Evolutionary conservation across 1,140 invertebrate species (phyloP), one percentile per base, ranked within the genome.

Genomic region (Cyclina sinensis): DNA sequence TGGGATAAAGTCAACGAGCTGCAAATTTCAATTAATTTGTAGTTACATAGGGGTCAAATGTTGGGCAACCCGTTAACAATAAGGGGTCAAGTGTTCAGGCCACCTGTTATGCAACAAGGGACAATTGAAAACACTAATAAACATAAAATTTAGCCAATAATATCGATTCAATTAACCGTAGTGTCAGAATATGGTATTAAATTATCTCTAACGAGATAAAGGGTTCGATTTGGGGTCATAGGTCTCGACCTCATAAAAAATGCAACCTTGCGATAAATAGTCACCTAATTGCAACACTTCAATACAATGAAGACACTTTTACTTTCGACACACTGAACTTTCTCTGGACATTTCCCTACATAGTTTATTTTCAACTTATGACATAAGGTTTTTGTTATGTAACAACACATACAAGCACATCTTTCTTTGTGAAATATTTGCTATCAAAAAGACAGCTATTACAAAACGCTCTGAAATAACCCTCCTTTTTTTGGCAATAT

Each of bases 171-270:
- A 51, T 51, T 78, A 54, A 48, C 46, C 30, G 3, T 30, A 5
- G 48, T 54, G 74, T 78, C 74, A 78, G 35, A 46, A 78, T 78
- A 51, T 78, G 74, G 74, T 78, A 57, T 78, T 78, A 78, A 78
- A 78, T 78, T 54, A 78, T 57, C 32, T 54, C 43, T 78, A 78
- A 78, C 27, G 43, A 78, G 74, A 27, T 27, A 78, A 5, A 78
- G 48, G 27, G 74, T 70, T 78, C 74, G 74, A 54, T 46, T 1
- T 57, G 5, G 35, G 74, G 74, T 78, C 48, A 51, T 57, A 35
- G 30, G 65, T 70, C 27, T 18, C 32, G 35, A 37, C 32, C 65
- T 1, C 9, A 70, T 32, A 70, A 35, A n/a, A n/a, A 4, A 21
- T 57, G 54, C 24, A 57, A 57, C 18, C 21, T 4, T n/a, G 24